phyloP scores from a whole-genome alignment of 2,888 invertebrate genomes.

The Acleris laterana region DNA sequence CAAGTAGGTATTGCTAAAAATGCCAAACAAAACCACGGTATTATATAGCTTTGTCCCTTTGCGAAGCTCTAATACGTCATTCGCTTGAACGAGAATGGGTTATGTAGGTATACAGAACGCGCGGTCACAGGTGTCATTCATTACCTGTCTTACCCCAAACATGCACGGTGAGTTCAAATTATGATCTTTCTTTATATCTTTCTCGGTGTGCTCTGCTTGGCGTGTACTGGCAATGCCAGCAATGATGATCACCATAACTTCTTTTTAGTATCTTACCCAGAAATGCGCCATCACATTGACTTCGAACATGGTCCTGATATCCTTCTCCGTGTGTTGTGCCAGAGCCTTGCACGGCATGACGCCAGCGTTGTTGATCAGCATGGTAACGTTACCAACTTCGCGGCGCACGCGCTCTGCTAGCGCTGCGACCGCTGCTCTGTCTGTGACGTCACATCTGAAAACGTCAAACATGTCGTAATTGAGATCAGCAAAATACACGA shows the following conservation, averaged over 20 bases:
- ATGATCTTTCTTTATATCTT: too few species aligned
- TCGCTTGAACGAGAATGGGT: too few species aligned
- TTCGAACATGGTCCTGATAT: constrained; percentile 88
- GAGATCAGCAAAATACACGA: too few species aligned
- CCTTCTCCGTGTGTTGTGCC: constrained; percentile 86
- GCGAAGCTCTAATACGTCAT: too few species aligned
- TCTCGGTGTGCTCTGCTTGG: constrained; percentile 85
- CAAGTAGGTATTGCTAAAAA: too few species aligned
- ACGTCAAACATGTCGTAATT: too few species aligned
- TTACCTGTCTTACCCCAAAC: too few species aligned
- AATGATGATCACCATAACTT: constrained; percentile 92
- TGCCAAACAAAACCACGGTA: too few species aligned
- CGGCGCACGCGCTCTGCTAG: constrained; percentile 85
- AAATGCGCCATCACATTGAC: constrained; percentile 92
- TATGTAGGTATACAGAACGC: too few species aligned
- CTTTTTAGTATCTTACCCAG: constrained; percentile 87
- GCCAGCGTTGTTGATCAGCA: constrained; percentile 93
- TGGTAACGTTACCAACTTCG: constrained; percentile 90
- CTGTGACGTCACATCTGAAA: constrained; percentile 90
- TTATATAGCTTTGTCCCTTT: too few species aligned
- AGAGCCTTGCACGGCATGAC: constrained; percentile 92
- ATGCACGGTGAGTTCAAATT: too few species aligned
- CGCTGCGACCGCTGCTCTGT: constrained; percentile 86
- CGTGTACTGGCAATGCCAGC: constrained; percentile 94
- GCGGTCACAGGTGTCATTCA: too few species aligned